Percentiles rank a stretch among this genome's conserved stretches.
These are phyloP conservation scores for Netelia melanura DNA, from an alignment of 2,888 invertebrate species.

Conservation along the genomic window DNA sequence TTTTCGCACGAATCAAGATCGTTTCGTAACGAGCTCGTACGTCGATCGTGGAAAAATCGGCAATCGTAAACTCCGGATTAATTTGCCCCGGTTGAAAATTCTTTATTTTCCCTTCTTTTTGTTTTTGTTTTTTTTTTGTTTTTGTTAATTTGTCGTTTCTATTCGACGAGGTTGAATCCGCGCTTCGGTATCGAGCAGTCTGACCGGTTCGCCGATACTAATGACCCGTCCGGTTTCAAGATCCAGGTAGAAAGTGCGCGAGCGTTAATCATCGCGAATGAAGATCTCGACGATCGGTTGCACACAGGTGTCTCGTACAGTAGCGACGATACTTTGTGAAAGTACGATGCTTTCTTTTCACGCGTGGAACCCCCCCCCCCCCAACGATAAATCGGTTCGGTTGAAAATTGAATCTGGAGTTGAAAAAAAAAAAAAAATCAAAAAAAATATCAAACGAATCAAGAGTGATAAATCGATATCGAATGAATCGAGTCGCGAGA, in stretches of 20 bases:
- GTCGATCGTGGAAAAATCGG: too few relatives aligned
- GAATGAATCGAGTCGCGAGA: neutral
- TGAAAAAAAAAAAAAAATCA: neutral
- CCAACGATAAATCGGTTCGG: slow-evolving; percentile 14
- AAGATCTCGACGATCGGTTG: slow-evolving; percentile 37
- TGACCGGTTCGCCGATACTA: slow-evolving; percentile 58
- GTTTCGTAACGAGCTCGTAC: too few relatives aligned
- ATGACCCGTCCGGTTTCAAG: slow-evolving; percentile 53
- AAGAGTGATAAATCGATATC: neutral
- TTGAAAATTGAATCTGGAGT: slow-evolving; percentile 12
- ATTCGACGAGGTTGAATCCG: neutral
- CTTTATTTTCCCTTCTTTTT: too few relatives aligned
- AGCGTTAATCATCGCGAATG: slow-evolving; percentile 58
- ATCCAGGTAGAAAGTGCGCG: slow-evolving; percentile 56
- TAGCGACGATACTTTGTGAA: slow-evolving; percentile 40
- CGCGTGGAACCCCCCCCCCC: neutral
- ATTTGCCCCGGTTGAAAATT: too few relatives aligned
- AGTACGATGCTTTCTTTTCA: slow-evolving; percentile 57
- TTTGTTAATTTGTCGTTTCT: neutral
- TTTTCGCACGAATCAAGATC: too few relatives aligned
- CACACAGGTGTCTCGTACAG: slow-evolving; percentile 32
- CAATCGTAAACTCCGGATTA: too few relatives aligned
- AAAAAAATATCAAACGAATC: neutral
- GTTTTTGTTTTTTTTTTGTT: too few relatives aligned
- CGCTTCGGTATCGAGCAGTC: slow-evolving; percentile 31